Evolutionary conservation across 2,113 vertebrate species (phyloP).

Genomic region (Atlantisia rogersi): DNA sequence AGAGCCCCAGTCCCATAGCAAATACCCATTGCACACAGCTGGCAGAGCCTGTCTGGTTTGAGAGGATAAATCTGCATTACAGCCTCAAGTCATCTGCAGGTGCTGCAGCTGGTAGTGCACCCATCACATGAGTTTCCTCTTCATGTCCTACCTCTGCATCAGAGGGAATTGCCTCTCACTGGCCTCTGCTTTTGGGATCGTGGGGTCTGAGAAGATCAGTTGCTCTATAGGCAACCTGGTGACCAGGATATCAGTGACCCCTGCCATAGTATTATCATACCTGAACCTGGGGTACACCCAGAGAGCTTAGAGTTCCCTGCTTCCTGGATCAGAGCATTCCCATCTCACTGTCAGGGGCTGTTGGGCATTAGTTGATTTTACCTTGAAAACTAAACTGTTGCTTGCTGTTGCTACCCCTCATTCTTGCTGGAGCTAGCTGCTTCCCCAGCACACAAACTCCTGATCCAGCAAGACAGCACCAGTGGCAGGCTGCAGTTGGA

Average conservation of each 20-base stretch:
- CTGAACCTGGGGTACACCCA: not conserved
- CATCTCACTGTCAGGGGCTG: not conserved
- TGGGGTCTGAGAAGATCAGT: not conserved
- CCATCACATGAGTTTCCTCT: not conserved
- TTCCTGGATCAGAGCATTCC: not conserved
- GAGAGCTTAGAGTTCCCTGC: not conserved
- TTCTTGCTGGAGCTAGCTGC: not conserved
- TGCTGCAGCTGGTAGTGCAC: not conserved
- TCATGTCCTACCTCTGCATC: not conserved
- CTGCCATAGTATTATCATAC: not conserved
- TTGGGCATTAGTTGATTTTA: not conserved
- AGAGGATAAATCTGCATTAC: not conserved
- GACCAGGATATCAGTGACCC: not conserved
- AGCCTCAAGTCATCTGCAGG: not conserved
- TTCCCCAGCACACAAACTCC: not conserved
- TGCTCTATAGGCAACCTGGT: not conserved
- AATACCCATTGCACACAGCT: fast-evolving
- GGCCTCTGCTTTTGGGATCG: not conserved
- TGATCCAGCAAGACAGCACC: not conserved
- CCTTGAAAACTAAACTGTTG: not conserved
- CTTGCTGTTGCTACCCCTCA: not conserved
- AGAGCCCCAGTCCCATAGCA: not conserved
- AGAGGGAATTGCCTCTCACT: not conserved
- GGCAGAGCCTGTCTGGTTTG: not conserved
- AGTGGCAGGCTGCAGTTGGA: not conserved